Base-by-base conservation (phyloP, 2,113 vertebrate genomes). In the Fregetta grallaria region DNA sequence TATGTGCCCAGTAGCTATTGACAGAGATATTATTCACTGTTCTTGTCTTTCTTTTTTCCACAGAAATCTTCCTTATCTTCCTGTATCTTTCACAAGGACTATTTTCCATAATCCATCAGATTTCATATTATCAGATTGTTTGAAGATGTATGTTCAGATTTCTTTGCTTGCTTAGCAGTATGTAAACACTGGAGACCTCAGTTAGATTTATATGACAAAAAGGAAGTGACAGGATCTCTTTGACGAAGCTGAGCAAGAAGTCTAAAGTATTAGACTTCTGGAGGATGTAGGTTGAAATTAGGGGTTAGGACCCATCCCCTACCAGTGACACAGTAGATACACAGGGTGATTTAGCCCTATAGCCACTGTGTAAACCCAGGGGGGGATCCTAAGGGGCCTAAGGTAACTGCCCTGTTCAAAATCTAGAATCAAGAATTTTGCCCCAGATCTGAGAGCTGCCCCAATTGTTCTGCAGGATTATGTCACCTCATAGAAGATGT, bases 121-220 rank as follows among this genome's bases (percentile, higher is more conserved):
- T 95, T 97, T 97, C 86, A 72, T 91, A 86, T 92, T 89, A 96
- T 72, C 65, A 89, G 83, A 75, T 89, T 94, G 92, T 95, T 94
- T 97, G 92, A 97, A 88, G 82, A 84, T 86, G 59, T 91, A 93
- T 75, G 86, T 84, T 96, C 86, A 92, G 86, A 89, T 94, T 81
- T 86, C 91, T 93, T 71, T 96, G 79, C 86, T 96, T 95, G 80
- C 79, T 94, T 93, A 94, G 94, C 36, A 55, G 56, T 89, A 55
- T 86, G 86, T 92, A 96, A 96, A 95, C 90, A 95, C 13, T 53
- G 66, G 77, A 94, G 72, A 83, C 27, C 79, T 91, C 68, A 56
- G 78, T 50, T 62, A 91, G 59, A 91, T 84, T 96, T 84, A 86
- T 90, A 94, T 55, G 90, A 88, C 75, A 96, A 92, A 96, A 92